Evolutionary conservation across 2,797 vertebrate species (phyloP).

Genomic region (Geotrypetes seraphini): DNA sequence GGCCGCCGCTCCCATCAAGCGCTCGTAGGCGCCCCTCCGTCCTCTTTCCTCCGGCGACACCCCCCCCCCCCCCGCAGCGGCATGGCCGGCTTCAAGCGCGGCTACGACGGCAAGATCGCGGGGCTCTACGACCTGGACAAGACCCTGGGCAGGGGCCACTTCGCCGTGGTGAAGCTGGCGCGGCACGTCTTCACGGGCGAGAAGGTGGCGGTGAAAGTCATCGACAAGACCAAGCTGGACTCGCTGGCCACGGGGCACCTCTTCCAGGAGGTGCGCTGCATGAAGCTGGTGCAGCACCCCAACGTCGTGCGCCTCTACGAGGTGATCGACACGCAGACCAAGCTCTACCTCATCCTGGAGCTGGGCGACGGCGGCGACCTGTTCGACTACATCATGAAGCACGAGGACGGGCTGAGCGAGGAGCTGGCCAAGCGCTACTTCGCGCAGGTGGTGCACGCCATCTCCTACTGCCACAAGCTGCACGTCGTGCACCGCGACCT

Average conservation of each 20-base stretch:
- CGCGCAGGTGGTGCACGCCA: constrained; percentile 94
- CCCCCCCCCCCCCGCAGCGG: too few relatives aligned
- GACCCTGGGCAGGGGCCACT: constrained; percentile 92
- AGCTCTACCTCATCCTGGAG: constrained; percentile 93
- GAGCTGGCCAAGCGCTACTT: constrained; percentile 95
- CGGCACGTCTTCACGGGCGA: constrained; percentile 96
- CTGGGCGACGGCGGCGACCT: constrained; percentile 94
- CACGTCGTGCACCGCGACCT: constrained; percentile 95
- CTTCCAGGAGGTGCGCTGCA: constrained; percentile 95
- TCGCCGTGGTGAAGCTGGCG: constrained; percentile 93
- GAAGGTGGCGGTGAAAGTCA: constrained; percentile 95
- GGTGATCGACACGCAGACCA: constrained; percentile 96
- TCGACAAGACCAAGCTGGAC: constrained; percentile 96
- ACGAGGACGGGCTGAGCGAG: constrained; percentile 90
- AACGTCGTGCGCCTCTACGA: constrained; percentile 95
- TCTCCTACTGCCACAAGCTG: constrained; percentile 93
- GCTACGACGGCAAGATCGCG: constrained; percentile 94
- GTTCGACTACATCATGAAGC: constrained; percentile 98
- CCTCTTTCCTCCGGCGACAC: too few relatives aligned
- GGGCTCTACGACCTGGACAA: constrained; percentile 96
- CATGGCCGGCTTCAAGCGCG: constrained; percentile 94
- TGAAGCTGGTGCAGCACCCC: constrained; percentile 95
- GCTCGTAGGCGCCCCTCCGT: too few relatives aligned
- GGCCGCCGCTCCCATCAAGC: too few relatives aligned
- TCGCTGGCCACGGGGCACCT: constrained; percentile 87